Percentiles rank a stretch among this genome's conserved stretches.
These are phyloP conservation scores for Oryzias celebensis DNA, from an alignment of 2,113 vertebrate genomes.

Conservation along the genomic window DNA sequence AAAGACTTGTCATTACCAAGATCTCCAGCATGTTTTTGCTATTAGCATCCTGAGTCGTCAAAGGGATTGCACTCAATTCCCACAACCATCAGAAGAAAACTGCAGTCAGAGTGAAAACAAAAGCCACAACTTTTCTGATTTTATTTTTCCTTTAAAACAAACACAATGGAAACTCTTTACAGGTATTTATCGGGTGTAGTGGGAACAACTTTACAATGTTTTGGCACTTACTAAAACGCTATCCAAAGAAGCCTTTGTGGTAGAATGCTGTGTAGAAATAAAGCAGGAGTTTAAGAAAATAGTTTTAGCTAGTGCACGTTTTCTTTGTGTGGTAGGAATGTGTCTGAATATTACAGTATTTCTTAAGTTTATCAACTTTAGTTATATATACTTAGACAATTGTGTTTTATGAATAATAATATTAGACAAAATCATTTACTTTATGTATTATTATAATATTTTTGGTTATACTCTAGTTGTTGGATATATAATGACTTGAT, in stretches of 20 bases:
- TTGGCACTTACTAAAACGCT: conserved; percentile 23
- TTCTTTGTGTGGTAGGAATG: not conserved
- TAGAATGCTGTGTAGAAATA: conserved; percentile 15
- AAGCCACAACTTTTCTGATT: conserved; percentile 21
- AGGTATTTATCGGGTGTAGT: conserved; percentile 15
- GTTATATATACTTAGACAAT: not conserved
- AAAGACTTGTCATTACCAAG: no score
- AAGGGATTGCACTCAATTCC: no score
- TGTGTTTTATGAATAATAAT: not conserved
- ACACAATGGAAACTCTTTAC: conserved; percentile 6
- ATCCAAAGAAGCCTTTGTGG: conserved; percentile 7
- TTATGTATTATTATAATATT: not conserved
- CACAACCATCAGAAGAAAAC: conserved; percentile 25
- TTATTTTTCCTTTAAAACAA: conserved; percentile 7
- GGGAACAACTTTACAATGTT: conserved; percentile 7
- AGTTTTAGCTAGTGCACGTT: no score
- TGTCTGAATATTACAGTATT: not conserved
- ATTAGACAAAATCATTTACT: not conserved
- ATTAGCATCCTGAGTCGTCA: no score
- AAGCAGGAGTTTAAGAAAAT: not conserved
- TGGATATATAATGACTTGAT: not conserved
- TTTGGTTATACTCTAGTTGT: not conserved
- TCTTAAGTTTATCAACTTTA: not conserved
- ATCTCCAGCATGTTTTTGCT: no score
- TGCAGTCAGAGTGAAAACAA: conserved; percentile 12